Evolutionary conservation across 2,113 vertebrate species (phyloP), one percentile per base, ranked within the genome.

Genomic region (Osmerus eperlanus): DNA sequence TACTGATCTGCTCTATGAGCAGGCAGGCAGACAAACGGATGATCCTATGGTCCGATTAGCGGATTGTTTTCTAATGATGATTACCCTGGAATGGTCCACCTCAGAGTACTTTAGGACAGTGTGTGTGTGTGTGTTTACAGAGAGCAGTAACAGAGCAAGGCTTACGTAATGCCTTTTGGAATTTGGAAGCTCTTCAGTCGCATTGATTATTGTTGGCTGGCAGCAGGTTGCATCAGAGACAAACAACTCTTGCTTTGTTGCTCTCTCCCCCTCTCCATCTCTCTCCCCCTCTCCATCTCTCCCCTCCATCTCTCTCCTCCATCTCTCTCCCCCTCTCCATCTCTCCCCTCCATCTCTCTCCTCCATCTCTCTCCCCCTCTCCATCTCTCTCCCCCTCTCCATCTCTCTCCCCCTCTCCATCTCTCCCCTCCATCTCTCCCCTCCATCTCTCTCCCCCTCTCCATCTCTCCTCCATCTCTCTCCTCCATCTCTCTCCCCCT

Each of bases 81-180:
- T 73, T 67, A 62, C 32, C 21, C 51, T 52, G 64, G 59, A 52
- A 19, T 75, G 70, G 4, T 3, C 66, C 32, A 25, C 23, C 53
- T 28, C 19, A 41, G 11, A n/a, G 52, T 58, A 67, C 56, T 61
- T 68, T 23, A 71, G 52, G 16, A 47, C 16, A 59, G 53, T 32
- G 60, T 28, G n/a, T 23, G 21, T 9, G 59, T 61, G 19, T 15
- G 60, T 21, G 21, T 62, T 25, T 61, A 13, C 60, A 25, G 54
- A 18, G 59, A 62, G 61, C 28, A 32, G 3, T 12, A 11, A 12
- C 41, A 32, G 25, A 51, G 18, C 32, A 65, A 4, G 21, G 6
- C 29, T 36, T 41, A 64, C 32, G 29, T n/a, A 64, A 64, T 36
- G 18, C 32, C 62, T 64, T 32, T 32, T 15, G 29, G 16, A 28